Evolutionary conservation across 2,888 invertebrate species (phyloP).

Genomic region (Hyppa rectilinea): DNA sequence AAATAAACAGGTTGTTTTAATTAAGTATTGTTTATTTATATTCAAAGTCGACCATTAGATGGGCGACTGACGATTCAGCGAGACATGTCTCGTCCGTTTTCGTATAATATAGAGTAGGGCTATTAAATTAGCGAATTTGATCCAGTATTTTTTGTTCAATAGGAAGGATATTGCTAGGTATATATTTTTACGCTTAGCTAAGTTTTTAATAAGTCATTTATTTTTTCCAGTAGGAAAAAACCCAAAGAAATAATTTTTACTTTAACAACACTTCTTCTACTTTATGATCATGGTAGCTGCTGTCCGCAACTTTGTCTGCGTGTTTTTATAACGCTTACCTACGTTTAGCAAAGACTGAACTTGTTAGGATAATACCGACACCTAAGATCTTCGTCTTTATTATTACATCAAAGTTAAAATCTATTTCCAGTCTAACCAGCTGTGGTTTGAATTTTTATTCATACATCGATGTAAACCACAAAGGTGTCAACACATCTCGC

Average conservation of each 20-base stretch:
- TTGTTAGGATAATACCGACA: background rate
- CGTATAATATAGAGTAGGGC: slow-evolving; percentile 32
- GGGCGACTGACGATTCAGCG: slow-evolving; percentile 14
- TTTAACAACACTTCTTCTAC: background rate
- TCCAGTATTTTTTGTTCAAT: background rate
- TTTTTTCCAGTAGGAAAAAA: background rate
- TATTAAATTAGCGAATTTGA: slow-evolving; percentile 25
- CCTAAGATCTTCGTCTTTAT: background rate
- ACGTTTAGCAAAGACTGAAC: background rate
- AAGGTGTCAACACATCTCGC: slow-evolving; percentile 21
- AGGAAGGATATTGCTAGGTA: background rate
- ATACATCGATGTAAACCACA: background rate
- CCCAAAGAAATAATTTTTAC: background rate
- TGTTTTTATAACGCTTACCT: background rate
- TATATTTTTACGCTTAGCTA: background rate
- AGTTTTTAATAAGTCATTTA: background rate
- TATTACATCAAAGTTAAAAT: background rate
- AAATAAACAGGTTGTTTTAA: slow-evolving; percentile 35
- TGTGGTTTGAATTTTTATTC: background rate
- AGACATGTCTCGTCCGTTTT: slow-evolving; percentile 23
- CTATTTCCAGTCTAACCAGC: background rate
- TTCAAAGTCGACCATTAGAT: slow-evolving; percentile 52
- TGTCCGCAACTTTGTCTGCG: background rate
- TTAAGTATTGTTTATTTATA: slow-evolving; percentile 48
- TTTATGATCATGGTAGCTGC: background rate